Base-by-base conservation (phyloP, 2,888 invertebrate species). In the Cantharis rustica region DNA sequence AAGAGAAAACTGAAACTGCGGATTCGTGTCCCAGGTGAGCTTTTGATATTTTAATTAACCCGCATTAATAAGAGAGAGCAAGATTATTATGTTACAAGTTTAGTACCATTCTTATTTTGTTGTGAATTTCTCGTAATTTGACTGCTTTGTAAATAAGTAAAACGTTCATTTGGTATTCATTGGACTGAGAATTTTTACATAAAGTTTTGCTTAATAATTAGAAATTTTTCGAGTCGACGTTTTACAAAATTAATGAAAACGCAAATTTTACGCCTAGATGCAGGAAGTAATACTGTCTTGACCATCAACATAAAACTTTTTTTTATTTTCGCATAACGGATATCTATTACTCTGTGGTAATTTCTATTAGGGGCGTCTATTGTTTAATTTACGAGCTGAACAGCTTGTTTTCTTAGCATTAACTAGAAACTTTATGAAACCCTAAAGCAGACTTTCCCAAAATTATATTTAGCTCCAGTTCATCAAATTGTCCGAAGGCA, bases 31-130 rank as follows among this genome's bases (percentile, higher is more conserved):
- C 86, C 87, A 84, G 84, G 86, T 85, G 87, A 82, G 85, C 84
- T 83, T 85, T 87, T 86, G 85, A 85, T 85, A 84, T 87, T 87
- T 87, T 86, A 86, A 87, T 87, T 86, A 86, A 85, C 84, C 84
- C 81, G 83, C 85, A 86, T 85, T 86, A 86, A 85, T 86, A 85
- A 84, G 84, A 81, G 83, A 81, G 81, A 83, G 81, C 80, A 81
- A 83, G 84, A 84, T 86, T 86, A 84, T 84, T 84, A 83, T 81
- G 82, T 82, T 81, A 82, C 83, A 80, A 79, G 80, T 84, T 82
- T 71, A 75, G 81, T 78, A 79, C 78, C 81, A 82, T 81, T 81
- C 79, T 77, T 76, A 77, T 75, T 74, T 72, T 75, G 74, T 74
- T 79, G 61, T 26, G 69, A 47, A 69, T 68, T 73, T 72, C 64